Evolutionary conservation across 2,797 vertebrate genomes (phyloP), one percentile per base, ranked within the genome.

Genomic region (Allochrocebus solatus): DNA sequence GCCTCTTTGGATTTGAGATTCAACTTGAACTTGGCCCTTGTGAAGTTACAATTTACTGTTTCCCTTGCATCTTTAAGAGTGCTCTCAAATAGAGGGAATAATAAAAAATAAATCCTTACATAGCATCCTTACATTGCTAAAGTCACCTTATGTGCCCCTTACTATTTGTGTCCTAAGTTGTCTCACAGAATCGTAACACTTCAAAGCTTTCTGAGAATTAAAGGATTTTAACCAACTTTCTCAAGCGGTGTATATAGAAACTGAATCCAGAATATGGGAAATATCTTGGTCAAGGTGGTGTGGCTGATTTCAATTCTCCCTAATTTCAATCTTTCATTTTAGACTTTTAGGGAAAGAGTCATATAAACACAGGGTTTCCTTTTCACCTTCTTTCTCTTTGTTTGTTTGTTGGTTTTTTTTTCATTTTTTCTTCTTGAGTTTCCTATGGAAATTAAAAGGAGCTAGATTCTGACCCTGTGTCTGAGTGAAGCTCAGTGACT

Each of bases 391-490:
- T 57, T 94, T 90, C 67, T 78, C 53, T 70, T 75, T 84, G 13
- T 0, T 70, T 84, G 1, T 43, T 43, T 43, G 7, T 43, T 43
- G 7, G 1, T 91, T 91, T 46, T 89, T 78, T 93, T 93, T 70
- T 36, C 75, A 39, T 93, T 80, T 39, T 4, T 93, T 92, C 17
- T 57, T 92, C 55, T 67, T 75, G 36, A 91, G 14, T 84, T 98
- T 97, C 13, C 91, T 80, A 28, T 93, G 57, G 33, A 87, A 89
- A 22, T 89, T 90, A 57, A 93, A 94, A 70, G 24, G 11, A 96
- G 50, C 61, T 79, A 79, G 72, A 82, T 97, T 97, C 79, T 95
- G 48, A 91, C 79, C 81, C 33, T 24, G 81, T 92, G 96, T 36
- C 87, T 64, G 82, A 70, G 46, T 53, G 82, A 17, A 41, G 3